Evolutionary conservation across 2,888 invertebrate genomes (phyloP).

Genomic region (Phanerotoma sp.): DNA sequence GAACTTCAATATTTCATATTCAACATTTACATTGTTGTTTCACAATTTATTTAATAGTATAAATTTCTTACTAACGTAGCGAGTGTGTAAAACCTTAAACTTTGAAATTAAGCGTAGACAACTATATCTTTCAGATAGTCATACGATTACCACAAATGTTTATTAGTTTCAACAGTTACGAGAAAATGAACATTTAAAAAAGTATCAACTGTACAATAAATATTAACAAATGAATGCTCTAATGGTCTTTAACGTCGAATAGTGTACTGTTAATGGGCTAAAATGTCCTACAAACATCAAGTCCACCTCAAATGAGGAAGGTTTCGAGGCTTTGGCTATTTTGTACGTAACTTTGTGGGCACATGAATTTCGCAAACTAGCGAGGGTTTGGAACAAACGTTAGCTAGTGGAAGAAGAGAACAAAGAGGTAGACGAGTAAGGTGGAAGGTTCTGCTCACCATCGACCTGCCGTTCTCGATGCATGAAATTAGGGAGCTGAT

Average conservation of each 20-base stretch:
- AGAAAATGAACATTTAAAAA: not conserved
- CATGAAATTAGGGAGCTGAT: conserved; percentile 35
- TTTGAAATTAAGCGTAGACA: too few relatives aligned
- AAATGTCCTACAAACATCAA: not conserved
- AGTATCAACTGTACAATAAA: too few relatives aligned
- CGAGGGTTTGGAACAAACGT: not conserved
- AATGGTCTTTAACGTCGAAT: too few relatives aligned
- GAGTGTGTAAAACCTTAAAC: too few relatives aligned
- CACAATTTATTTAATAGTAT: too few relatives aligned
- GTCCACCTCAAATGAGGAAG: not conserved
- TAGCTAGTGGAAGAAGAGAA: not conserved
- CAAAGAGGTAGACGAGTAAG: not conserved
- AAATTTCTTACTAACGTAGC: too few relatives aligned
- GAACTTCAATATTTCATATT: too few relatives aligned
- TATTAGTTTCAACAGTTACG: not conserved
- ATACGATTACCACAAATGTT: too few relatives aligned
- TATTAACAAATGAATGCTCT: too few relatives aligned
- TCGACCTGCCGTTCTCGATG: conserved; percentile 32
- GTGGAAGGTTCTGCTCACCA: conserved; percentile 22
- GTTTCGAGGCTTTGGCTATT: not conserved
- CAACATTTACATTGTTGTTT: too few relatives aligned
- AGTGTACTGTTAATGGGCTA: too few relatives aligned
- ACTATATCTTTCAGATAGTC: too few relatives aligned
- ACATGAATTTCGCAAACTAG: not conserved
- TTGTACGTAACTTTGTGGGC: not conserved